Evolutionary conservation across 2,113 vertebrate genomes (phyloP).

Genomic region (Syngnathus typhle): DNA sequence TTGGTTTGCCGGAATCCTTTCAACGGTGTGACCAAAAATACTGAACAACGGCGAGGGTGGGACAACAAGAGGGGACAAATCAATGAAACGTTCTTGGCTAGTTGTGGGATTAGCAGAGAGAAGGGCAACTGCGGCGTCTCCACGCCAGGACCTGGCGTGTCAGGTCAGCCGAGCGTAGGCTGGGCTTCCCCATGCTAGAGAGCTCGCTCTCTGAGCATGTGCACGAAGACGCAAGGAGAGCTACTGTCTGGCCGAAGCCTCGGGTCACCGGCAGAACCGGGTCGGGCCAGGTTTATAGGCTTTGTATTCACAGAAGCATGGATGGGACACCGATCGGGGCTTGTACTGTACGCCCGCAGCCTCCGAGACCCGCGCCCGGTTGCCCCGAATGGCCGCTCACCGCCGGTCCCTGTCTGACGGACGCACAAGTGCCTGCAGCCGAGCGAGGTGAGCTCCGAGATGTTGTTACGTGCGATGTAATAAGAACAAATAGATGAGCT

Average conservation of each 20-base stretch:
- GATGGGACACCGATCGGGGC: conserved; percentile 68
- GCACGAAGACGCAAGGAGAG: conserved; percentile 76
- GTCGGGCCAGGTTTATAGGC: conserved; percentile 66
- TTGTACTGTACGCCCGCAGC: conserved; percentile 52
- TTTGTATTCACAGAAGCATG: conserved; percentile 77
- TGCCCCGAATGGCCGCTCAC: conserved; percentile 63
- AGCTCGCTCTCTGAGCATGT: conserved; percentile 80
- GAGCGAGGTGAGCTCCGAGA: conserved; percentile 57
- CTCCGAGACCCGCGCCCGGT: conserved; percentile 63
- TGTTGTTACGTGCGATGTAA: conserved; percentile 32
- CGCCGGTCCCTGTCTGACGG: conserved; percentile 50
- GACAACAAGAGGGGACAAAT: conserved; percentile 47
- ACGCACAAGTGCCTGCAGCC: conserved; percentile 45
- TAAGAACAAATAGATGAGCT: conserved; percentile 55
- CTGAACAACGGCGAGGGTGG: conserved; percentile 44
- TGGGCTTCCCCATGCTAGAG: conserved; percentile 72
- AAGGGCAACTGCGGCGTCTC: conserved; percentile 55
- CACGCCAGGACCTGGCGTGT: conserved; percentile 48
- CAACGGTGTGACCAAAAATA: conserved; percentile 47
- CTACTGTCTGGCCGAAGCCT: conserved; percentile 69
- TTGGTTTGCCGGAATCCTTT: conserved; percentile 71
- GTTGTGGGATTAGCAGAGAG: conserved; percentile 60
- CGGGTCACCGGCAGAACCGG: conserved; percentile 44
- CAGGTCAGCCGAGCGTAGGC: conserved; percentile 63
- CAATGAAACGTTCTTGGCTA: conserved; percentile 58